Conservation (phyloP, 2,113 vertebrate species). For the Caloenas nicobarica region DNA sequence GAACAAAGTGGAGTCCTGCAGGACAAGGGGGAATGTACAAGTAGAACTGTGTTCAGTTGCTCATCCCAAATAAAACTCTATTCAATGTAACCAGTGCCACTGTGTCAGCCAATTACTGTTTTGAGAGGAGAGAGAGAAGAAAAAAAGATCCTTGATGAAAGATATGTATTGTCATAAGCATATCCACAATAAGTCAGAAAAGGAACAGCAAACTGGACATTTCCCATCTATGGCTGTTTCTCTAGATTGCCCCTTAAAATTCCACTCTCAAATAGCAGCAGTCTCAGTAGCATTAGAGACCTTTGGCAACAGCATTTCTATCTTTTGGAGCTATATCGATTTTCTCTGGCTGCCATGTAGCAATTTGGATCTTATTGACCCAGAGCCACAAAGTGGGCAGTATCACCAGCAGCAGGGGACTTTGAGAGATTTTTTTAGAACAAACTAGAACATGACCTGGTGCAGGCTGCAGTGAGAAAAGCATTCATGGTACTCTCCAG, state of each 20-base stretch:
- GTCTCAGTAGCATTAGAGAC: not conserved
- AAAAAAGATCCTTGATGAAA: not conserved
- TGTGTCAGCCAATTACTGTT: not conserved
- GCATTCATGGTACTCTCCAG: not conserved
- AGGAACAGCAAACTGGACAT: not conserved
- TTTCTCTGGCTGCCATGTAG: conserved; percentile 18
- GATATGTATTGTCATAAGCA: not conserved
- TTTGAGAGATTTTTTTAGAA: conserved; percentile 33
- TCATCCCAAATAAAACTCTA: not conserved
- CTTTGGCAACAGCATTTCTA: conserved; percentile 16
- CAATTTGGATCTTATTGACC: conserved; percentile 8
- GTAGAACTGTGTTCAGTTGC: not conserved
- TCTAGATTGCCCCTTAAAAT: not conserved
- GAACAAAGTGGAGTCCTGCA: not conserved
- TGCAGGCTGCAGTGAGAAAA: not conserved
- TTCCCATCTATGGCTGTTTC: not conserved
- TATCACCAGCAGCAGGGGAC: conserved; percentile 2
- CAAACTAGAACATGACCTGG: not conserved
- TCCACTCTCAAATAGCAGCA: conserved; percentile 27
- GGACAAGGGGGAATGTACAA: not conserved
- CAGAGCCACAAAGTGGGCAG: not conserved
- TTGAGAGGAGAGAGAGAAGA: not conserved
- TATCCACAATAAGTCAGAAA: not conserved
- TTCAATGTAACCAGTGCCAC: not conserved
- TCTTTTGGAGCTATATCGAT: conserved; percentile 1